Base-by-base conservation (phyloP, 2,113 vertebrate genomes). In the Zosterops japonicus region DNA sequence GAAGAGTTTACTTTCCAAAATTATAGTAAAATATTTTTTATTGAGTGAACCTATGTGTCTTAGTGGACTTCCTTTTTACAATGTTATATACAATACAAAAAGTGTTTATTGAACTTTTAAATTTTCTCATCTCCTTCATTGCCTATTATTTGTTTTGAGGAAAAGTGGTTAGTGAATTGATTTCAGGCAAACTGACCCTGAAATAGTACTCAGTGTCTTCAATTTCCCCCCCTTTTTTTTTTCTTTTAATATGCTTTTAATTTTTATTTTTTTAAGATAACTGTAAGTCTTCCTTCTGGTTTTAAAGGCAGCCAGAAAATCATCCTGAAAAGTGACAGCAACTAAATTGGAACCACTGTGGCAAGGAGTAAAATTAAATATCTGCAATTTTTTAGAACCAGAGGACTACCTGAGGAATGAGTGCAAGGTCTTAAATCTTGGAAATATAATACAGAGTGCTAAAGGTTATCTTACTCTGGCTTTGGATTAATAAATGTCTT, bases 221-320 rank as follows among this genome's bases (percentile, higher is more conserved):
- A 0, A 3, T 42, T 71, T 29, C n/a, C n/a, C n/a, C n/a, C n/a
- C n/a, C n/a, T 11, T 39, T 31, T 14, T 6, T 21, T 18, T 29
- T 42, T 3, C 14, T 27, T 46, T 44, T 36, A 33, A 21, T 60
- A 49, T 29, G 10, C 14, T 42, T 85, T 56, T 56, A 14, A 36
- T 6, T 5, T 20, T 9, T 5, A 12, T 1, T 7, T 41, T 8
- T 16, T 19, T 4, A 25, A 49, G 21, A 39, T 9, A 39, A 29
- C 11, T 80, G 8, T 1, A 67, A 74, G 19, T 11, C 49, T 82
- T 88, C 8, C 56, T 60, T 8, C 9, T 44, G 14, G 2, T 89
- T 88, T 91, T 89, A 31, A 77, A 65, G 42, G 27, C 33, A 70
- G 23, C 2, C n/a, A 83, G 14, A 82, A 41, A 23, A 20, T 76